Conservation (phyloP, 1,140 invertebrate genomes). For the Trichonephila clavipes region DNA sequence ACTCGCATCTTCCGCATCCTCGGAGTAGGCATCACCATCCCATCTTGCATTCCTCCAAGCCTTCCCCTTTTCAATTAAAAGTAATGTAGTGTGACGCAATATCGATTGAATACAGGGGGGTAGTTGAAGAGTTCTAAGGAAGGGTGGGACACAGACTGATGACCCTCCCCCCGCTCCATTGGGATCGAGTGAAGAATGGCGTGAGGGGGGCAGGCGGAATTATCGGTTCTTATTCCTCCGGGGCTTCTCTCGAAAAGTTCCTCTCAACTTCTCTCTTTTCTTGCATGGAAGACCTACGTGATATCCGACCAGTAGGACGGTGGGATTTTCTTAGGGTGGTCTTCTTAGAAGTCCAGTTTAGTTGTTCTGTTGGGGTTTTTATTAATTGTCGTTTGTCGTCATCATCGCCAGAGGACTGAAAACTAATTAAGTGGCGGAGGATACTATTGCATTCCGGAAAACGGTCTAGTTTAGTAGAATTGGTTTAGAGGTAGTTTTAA, state of each 20-base stretch:
- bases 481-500: neutral
- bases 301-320: slow-evolving; percentile 9
- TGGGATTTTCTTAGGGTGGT: neutral
- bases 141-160: slow-evolving; percentile 26
- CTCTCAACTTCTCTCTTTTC: slow-evolving; percentile 46
- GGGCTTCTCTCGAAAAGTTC: slow-evolving; percentile 36
- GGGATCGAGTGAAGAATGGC: slow-evolving; percentile 61
- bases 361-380: neutral
- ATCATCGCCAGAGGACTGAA: slow-evolving; percentile 37
- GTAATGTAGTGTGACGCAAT: slow-evolving; percentile 65
- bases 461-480: neutral
- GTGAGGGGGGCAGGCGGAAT: slow-evolving; percentile 27
- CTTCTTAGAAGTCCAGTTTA: neutral
- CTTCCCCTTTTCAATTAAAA: slow-evolving; percentile 64
- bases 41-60: slow-evolving; percentile 7
- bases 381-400: slow-evolving; percentile 27
- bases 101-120: slow-evolving; percentile 47
- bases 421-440: slow-evolving; percentile 2
- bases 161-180: slow-evolving; percentile 24
- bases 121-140: neutral
- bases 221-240: slow-evolving; percentile 54
- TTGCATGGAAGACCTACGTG: slow-evolving; percentile 47
- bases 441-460: neutral
- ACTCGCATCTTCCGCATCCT: slow-evolving; percentile 5
- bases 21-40: slow-evolving; percentile 21